phyloP scores from a whole-genome alignment of 2,113 vertebrate genomes.

The Paradoxurus hermaphroditus region DNA sequence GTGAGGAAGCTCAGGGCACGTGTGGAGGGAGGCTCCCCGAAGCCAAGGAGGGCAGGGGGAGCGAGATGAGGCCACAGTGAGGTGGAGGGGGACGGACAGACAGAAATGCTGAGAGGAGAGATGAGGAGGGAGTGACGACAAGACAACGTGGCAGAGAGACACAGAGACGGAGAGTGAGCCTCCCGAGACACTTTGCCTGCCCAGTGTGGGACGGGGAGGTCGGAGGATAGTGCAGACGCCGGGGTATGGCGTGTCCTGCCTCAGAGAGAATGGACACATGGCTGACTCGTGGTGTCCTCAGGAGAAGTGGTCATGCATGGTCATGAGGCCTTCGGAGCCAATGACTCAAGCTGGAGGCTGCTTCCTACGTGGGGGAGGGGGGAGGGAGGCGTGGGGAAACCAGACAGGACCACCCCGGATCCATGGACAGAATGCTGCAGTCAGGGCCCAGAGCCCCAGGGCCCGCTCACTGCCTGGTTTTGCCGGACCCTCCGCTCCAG shows the following conservation, averaged over 20 bases:
- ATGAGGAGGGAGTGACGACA: background rate
- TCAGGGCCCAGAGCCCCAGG: background rate
- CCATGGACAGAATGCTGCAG: background rate
- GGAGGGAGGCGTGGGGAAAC: too few relatives aligned
- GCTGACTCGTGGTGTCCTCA: background rate
- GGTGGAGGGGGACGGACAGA: background rate
- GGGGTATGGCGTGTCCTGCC: background rate
- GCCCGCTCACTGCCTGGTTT: background rate
- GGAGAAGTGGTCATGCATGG: background rate
- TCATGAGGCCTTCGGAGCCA: background rate
- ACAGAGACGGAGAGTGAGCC: too few relatives aligned
- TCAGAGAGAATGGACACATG: background rate
- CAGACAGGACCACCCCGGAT: background rate
- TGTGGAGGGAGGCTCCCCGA: background rate
- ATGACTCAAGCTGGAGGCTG: background rate
- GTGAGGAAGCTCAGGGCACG: too few relatives aligned
- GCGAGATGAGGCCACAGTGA: too few relatives aligned
- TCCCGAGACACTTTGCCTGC: accelerated
- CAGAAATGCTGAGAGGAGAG: background rate
- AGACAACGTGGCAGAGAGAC: background rate
- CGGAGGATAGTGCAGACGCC: background rate
- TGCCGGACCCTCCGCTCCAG: background rate
- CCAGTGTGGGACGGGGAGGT: background rate
- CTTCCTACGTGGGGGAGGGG: background rate
- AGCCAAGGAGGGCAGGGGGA: background rate